Evolutionary conservation across 2,797 vertebrate species (phyloP).

Genomic region (Pelochelys cantorii): DNA sequence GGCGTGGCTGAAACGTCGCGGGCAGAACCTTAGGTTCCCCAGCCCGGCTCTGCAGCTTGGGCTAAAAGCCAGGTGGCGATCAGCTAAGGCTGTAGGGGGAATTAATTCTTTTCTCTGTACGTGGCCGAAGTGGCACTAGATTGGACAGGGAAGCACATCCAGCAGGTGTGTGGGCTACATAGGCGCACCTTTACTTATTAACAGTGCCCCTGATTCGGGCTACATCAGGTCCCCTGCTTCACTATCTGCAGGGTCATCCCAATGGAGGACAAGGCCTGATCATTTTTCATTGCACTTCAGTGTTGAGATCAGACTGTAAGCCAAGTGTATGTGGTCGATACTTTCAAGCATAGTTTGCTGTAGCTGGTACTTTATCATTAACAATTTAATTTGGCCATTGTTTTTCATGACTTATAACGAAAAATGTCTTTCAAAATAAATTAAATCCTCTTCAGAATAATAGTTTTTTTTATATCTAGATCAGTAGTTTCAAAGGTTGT

Average conservation of each 20-base stretch:
- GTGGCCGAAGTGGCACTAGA: no score
- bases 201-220: not conserved
- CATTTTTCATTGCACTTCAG: not conserved
- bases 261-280: not conserved
- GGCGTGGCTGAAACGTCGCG: no score
- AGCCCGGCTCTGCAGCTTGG: no score
- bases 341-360: not conserved
- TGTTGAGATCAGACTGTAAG: not conserved
- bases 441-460: not conserved
- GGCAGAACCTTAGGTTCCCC: no score
- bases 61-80: no score
- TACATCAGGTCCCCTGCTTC: not conserved
- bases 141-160: no score
- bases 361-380: not conserved
- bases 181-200: no score
- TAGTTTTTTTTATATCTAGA: not conserved
- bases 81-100: no score
- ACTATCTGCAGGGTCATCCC: not conserved
- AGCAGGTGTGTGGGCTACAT: no score
- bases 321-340: rapidly evolving
- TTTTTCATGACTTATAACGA: not conserved
- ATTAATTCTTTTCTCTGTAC: no score
- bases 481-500: not conserved
- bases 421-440: not conserved
- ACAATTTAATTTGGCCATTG: not conserved